These are phyloP conservation scores for Melanotus villosus DNA, from an alignment of 2,888 invertebrate genomes.

Conservation along the genomic window DNA sequence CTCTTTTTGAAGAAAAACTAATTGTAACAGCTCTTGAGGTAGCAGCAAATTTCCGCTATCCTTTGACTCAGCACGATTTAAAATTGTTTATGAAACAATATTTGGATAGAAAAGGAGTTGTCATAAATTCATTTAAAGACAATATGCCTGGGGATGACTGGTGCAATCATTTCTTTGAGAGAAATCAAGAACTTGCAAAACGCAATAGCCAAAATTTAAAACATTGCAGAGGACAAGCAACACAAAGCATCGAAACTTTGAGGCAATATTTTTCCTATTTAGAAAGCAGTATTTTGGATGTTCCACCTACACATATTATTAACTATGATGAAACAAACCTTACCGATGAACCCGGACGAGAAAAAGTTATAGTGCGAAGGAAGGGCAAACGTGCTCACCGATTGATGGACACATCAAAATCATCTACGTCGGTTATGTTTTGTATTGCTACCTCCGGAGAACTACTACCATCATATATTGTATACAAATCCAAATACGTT, in stretches of 20 bases:
- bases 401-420: constrained; percentile 1
- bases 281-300: background rate
- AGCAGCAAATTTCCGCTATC: background rate
- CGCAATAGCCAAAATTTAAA: constrained; percentile 5
- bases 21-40: background rate
- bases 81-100: constrained; percentile 3
- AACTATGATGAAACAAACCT: constrained; percentile 27
- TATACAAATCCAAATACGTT: too few relatives aligned
- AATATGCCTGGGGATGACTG: background rate
- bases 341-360: constrained; percentile 14
- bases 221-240: background rate
- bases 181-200: background rate
- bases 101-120: background rate
- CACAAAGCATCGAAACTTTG: constrained; percentile 30
- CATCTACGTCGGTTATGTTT: constrained; percentile 2
- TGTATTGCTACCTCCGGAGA: background rate
- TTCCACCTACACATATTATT: constrained; percentile 22
- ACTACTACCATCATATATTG: background rate
- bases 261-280: constrained; percentile 51
- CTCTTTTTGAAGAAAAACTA: background rate
- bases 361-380: constrained; percentile 16
- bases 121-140: background rate
- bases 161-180: background rate
- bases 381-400: background rate
- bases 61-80: background rate